A percentile compares a stretch with the other conserved stretches of the same genome.
phyloP scores from a whole-genome alignment of 2,888 invertebrate genomes.

The Linyphia triangularis region DNA sequence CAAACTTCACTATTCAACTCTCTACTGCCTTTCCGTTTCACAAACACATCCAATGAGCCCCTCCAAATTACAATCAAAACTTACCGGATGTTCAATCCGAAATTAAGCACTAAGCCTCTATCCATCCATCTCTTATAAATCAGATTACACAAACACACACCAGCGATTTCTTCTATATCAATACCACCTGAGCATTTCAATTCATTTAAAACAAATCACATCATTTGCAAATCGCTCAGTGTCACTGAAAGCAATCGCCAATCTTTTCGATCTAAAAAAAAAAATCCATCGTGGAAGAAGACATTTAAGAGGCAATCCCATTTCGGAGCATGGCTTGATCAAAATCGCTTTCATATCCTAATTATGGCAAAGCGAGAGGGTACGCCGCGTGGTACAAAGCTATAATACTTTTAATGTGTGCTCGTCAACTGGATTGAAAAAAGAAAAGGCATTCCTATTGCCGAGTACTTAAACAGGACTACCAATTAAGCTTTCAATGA shows the following conservation, averaged over 20 bases:
- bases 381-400: background rate
- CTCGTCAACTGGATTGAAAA: background rate
- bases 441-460: background rate
- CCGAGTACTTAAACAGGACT: background rate
- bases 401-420: background rate
- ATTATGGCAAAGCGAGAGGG: background rate
- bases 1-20: too few relatives aligned
- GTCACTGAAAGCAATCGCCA: background rate
- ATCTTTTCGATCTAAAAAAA: background rate
- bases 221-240: slow-evolving; percentile 39
- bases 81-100: background rate
- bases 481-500: background rate
- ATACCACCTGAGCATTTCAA: background rate
- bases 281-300: background rate
- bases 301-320: background rate
- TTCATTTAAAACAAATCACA: slow-evolving; percentile 36
- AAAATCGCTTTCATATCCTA: background rate
- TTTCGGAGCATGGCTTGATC: background rate
- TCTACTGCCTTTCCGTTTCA: too few relatives aligned
- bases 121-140: background rate
- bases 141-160: background rate
- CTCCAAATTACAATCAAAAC: background rate
- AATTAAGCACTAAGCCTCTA: background rate
- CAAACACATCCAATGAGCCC: background rate
- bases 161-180: background rate